phyloP scores from a whole-genome alignment of 1,140 invertebrate species.

The Magallana ariakensis region DNA sequence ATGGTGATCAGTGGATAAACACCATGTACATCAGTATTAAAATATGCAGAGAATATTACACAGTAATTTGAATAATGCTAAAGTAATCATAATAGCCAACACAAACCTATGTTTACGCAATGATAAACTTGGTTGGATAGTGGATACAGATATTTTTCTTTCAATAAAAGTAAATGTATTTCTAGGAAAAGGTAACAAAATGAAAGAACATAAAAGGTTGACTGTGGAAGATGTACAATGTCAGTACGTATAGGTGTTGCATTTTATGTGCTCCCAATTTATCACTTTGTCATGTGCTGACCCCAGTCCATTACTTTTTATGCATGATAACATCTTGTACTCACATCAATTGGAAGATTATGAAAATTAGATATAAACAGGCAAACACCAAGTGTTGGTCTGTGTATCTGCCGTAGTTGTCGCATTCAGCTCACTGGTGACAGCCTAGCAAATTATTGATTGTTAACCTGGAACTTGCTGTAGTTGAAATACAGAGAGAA shows the following conservation, averaged over 20 bases:
- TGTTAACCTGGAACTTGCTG: constrained; percentile 37
- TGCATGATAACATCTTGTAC: constrained; percentile 28
- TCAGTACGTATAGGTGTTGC: background rate
- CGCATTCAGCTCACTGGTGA: constrained; percentile 28
- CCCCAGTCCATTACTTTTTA: constrained; percentile 13
- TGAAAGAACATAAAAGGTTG: background rate
- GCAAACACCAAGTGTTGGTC: constrained; percentile 35
- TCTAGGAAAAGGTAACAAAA: background rate
- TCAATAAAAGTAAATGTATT: too few relatives aligned
- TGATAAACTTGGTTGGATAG: too few relatives aligned
- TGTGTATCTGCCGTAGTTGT: constrained; percentile 27
- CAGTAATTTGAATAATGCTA: too few relatives aligned
- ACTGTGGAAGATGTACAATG: constrained; percentile 1
- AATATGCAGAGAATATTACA: too few relatives aligned
- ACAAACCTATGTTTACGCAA: too few relatives aligned
- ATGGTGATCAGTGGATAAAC: too few relatives aligned
- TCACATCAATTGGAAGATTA: constrained; percentile 36
- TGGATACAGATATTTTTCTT: too few relatives aligned
- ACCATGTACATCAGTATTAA: too few relatives aligned
- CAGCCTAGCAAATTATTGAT: constrained; percentile 38
- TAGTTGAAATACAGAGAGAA: constrained; percentile 33
- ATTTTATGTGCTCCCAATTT: background rate
- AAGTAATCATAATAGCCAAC: too few relatives aligned
- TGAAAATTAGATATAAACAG: constrained; percentile 37
- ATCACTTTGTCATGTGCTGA: constrained; percentile 16